Conservation (phyloP, 2,113 vertebrate genomes). For the Lophotis ruficrista region DNA sequence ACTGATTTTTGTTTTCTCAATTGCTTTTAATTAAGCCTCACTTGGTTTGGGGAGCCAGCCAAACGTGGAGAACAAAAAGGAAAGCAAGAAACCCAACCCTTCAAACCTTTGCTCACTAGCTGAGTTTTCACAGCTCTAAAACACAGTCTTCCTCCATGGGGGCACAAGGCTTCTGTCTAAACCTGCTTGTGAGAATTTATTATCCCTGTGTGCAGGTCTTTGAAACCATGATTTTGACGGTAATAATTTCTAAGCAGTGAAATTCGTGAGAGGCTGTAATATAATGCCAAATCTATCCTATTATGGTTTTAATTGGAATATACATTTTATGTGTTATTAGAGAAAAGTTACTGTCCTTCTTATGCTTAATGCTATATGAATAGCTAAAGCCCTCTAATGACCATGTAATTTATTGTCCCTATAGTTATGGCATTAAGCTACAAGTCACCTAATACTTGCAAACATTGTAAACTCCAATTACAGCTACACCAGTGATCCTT, state of each 20-base stretch:
- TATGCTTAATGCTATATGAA: slow-evolving; percentile 21
- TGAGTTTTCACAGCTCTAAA: slow-evolving; percentile 7
- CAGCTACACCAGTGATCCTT: slow-evolving; percentile 52
- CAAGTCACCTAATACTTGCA: slow-evolving; percentile 62
- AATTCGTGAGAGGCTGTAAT: slow-evolving; percentile 27
- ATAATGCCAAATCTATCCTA: slow-evolving; percentile 34
- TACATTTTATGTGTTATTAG: slow-evolving; percentile 41
- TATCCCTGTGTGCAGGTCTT: slow-evolving; percentile 23
- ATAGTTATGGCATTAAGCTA: slow-evolving; percentile 55
- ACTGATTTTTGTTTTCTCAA: slow-evolving; percentile 8
- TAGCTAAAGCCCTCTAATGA: slow-evolving; percentile 42
- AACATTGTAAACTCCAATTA: slow-evolving; percentile 65
- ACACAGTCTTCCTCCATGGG: background rate
- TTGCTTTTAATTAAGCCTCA: slow-evolving; percentile 33
- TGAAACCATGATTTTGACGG: slow-evolving; percentile 53
- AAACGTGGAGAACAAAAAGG: background rate
- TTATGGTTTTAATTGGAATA: slow-evolving; percentile 64
- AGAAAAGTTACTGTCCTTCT: slow-evolving; percentile 44
- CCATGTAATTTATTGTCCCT: slow-evolving; percentile 28
- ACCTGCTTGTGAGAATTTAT: slow-evolving; percentile 64
- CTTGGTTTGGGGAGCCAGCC: background rate
- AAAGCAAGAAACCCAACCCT: background rate
- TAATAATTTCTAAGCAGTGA: slow-evolving; percentile 57
- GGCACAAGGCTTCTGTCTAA: background rate
- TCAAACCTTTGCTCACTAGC: background rate